Evolutionary conservation across 2,888 invertebrate genomes (phyloP).

Genomic region (Coelogynopora nodosa): DNA sequence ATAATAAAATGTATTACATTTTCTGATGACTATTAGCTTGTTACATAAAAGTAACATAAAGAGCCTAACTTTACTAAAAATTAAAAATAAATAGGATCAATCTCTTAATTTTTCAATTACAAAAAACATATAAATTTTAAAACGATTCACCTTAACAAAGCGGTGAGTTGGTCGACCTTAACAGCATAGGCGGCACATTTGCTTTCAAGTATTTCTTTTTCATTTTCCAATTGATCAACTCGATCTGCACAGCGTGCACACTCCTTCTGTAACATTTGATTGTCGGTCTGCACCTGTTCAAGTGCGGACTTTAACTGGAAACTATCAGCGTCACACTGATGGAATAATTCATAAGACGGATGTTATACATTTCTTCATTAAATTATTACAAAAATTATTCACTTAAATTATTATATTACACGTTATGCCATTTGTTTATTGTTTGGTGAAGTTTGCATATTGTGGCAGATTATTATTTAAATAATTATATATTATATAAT

Average conservation of each 20-base stretch:
- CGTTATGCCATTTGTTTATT: too few relatives aligned
- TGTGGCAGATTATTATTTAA: too few relatives aligned
- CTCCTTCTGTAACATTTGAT: neutral
- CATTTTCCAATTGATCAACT: neutral
- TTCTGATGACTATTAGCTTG: too few relatives aligned
- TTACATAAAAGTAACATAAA: too few relatives aligned
- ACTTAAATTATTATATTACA: too few relatives aligned
- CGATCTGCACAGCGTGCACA: neutral
- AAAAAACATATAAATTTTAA: neutral
- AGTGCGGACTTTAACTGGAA: neutral
- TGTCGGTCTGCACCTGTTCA: neutral
- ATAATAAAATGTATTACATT: too few relatives aligned
- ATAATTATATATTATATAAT: neutral
- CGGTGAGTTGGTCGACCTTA: neutral
- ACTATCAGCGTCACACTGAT: neutral
- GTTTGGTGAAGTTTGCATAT: too few relatives aligned
- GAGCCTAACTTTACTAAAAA: too few relatives aligned
- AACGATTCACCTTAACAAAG: neutral
- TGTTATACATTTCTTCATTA: too few relatives aligned
- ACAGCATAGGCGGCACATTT: neutral
- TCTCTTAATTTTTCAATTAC: neutral
- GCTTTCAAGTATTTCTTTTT: neutral
- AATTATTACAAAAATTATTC: too few relatives aligned
- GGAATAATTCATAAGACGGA: too few relatives aligned
- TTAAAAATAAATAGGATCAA: neutral